Conservation (phyloP, 1,140 invertebrate species). For the Drosophila arizonae region DNA sequence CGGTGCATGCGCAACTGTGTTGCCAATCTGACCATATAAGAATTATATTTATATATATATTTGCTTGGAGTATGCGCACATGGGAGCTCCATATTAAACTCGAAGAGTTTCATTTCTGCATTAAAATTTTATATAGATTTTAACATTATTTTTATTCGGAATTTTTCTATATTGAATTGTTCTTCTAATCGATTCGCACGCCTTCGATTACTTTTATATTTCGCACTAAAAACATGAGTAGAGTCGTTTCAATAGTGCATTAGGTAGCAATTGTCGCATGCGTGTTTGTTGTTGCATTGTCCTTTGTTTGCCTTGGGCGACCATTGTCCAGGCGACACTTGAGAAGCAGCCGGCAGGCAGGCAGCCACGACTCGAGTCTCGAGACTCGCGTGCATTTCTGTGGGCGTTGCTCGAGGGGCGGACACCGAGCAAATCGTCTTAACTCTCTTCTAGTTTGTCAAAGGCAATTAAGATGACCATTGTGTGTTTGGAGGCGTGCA, state of each 20-base stretch:
- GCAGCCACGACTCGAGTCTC: slow-evolving; percentile 15
- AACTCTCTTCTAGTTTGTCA: slow-evolving; percentile 54
- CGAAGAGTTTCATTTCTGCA: no score
- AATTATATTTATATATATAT: no score
- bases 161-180: not conserved
- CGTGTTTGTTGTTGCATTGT: slow-evolving; percentile 29
- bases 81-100: no score
- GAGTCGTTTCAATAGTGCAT: not conserved
- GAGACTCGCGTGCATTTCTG: slow-evolving; percentile 32
- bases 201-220: not conserved
- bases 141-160: no score
- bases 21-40: no score
- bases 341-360: slow-evolving; percentile 25
- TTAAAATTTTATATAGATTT: no score
- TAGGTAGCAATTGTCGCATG: slow-evolving; percentile 68
- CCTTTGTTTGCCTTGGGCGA: slow-evolving; percentile 8
- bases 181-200: slow-evolving; percentile 1
- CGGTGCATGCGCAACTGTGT: no score
- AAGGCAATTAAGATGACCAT: slow-evolving; percentile 63
- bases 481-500: slow-evolving; percentile 53
- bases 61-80: no score
- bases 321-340: slow-evolving; percentile 45
- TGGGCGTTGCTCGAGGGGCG: slow-evolving; percentile 53
- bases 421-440: slow-evolving; percentile 55
- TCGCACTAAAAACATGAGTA: not conserved